phyloP scores from a whole-genome alignment of 2,113 vertebrate genomes.

The Cebidichthys violaceus region DNA sequence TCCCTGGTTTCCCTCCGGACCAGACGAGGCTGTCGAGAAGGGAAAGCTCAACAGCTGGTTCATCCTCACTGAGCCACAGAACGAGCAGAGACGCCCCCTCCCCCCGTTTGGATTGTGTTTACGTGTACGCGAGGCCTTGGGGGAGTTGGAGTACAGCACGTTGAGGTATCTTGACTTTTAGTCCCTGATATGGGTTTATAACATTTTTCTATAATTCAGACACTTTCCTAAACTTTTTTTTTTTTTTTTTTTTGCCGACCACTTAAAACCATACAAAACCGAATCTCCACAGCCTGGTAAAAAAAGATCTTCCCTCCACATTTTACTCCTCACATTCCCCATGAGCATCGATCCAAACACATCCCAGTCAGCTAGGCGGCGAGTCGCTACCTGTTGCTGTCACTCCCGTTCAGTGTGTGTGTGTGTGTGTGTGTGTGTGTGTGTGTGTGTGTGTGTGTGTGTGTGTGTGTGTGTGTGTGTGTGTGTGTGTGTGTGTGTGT shows the following conservation, averaged over 20 bases:
- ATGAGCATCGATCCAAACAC: neutral
- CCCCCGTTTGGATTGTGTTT: neutral
- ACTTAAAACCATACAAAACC: too few relatives aligned
- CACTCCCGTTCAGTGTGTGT: neutral
- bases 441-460: too few relatives aligned
- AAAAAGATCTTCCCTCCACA: too few relatives aligned
- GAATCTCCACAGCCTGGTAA: neutral
- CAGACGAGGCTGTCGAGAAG: neutral
- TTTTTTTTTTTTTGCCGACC: too few relatives aligned
- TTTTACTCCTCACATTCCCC: neutral
- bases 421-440: neutral
- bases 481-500: too few relatives aligned
- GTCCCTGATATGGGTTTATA: too few relatives aligned
- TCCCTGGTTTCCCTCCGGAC: neutral
- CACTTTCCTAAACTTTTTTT: too few relatives aligned
- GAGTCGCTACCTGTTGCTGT: neutral
- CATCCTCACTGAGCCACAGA: neutral
- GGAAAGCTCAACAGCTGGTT: conserved; percentile 24
- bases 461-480: too few relatives aligned
- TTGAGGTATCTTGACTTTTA: too few relatives aligned
- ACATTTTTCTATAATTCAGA: too few relatives aligned
- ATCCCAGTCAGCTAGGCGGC: neutral
- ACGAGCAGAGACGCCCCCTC: neutral
- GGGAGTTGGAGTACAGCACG: neutral
- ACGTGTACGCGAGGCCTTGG: neutral